These are phyloP conservation scores for Argentina silus DNA, from an alignment of 2,797 vertebrate species.

Conservation along the genomic window DNA sequence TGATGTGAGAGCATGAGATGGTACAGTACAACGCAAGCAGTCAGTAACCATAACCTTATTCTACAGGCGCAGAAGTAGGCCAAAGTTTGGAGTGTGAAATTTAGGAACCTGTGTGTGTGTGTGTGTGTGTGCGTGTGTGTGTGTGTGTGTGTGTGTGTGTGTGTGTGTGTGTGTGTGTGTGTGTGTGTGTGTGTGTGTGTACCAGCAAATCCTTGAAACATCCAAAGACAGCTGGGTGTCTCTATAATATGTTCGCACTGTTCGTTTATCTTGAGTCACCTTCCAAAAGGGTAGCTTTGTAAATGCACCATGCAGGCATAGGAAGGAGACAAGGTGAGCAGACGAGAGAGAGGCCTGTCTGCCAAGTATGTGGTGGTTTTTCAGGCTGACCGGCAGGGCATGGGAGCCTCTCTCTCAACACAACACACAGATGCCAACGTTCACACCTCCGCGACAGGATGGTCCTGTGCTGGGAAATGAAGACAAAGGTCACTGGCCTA, in stretches of 20 bases:
- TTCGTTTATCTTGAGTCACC: conserved; percentile 7
- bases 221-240: background rate
- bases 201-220: background rate
- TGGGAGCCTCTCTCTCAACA: conserved; percentile 67
- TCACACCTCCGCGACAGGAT: conserved; percentile 68
- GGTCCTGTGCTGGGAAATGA: conserved; percentile 60
- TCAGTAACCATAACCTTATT: background rate
- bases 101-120: too few species aligned
- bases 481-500: conserved; percentile 66
- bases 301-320: conserved; percentile 45
- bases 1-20: conserved; percentile 21
- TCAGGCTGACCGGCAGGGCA: conserved; percentile 65
- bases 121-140: too few species aligned
- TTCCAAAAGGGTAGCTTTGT: conserved; percentile 54
- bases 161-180: too few species aligned
- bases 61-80: background rate
- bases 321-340: conserved; percentile 35
- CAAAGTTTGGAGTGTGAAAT: background rate
- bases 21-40: background rate
- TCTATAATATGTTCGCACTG: background rate
- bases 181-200: background rate
- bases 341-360: conserved; percentile 27
- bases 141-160: too few species aligned
- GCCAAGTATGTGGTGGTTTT: conserved; percentile 59
- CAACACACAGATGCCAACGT: conserved; percentile 78